phyloP scores from a whole-genome alignment of 1,140 invertebrate genomes.

The Calliphora vicina region DNA sequence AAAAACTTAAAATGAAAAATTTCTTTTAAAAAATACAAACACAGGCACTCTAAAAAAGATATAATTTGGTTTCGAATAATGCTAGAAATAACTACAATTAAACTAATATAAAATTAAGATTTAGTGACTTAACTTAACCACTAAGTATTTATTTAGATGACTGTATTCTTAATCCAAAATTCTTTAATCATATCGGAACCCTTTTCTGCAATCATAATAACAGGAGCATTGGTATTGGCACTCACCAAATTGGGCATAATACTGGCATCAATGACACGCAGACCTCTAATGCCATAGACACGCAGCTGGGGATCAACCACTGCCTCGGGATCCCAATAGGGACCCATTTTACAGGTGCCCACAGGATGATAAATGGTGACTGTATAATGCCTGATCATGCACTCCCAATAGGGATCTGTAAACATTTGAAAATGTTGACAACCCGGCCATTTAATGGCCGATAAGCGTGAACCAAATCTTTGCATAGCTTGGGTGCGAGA shows the following conservation, averaged over 20 bases:
- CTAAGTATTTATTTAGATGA: conserved; percentile 49
- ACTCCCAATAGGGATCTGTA: conserved; percentile 82
- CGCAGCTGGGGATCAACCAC: conserved; percentile 86
- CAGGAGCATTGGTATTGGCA: conserved; percentile 84
- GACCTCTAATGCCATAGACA: conserved; percentile 80
- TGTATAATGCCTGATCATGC: conserved; percentile 82
- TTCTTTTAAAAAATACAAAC: conserved; percentile 1
- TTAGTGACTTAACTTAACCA: not conserved
- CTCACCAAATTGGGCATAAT: conserved; percentile 84
- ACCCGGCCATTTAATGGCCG: conserved; percentile 74
- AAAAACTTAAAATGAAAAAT: not conserved
- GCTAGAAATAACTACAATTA: not conserved
- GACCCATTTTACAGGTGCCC: conserved; percentile 93
- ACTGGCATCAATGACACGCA: conserved; percentile 86
- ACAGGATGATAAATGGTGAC: conserved; percentile 88
- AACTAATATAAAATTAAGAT: conserved; percentile 13
- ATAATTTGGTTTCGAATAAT: conserved; percentile 18
- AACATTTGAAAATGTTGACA: conserved; percentile 72
- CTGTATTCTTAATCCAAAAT: conserved; percentile 72
- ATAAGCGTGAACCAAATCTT: conserved; percentile 74
- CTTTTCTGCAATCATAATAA: conserved; percentile 87
- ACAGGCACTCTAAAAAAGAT: conserved; percentile 8
- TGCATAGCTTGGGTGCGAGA: conserved; percentile 77
- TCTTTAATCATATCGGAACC: conserved; percentile 84
- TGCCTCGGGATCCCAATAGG: conserved; percentile 80